Evolutionary conservation across 1,140 invertebrate genomes (phyloP), one percentile per base, ranked within the genome.

Genomic region (Lepidotrigona ventralis): DNA sequence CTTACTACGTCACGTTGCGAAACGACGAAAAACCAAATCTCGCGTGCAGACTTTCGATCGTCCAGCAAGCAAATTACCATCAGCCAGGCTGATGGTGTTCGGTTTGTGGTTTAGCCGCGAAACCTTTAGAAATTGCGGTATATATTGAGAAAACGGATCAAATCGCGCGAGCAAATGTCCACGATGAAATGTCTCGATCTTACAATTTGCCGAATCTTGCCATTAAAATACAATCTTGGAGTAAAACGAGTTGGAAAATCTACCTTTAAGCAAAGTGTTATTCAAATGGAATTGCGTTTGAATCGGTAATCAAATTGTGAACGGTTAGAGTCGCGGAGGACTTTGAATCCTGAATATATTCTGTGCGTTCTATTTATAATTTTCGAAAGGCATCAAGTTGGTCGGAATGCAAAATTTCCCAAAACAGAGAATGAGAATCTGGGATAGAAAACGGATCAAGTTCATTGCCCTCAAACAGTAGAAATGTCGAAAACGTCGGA

Each of bases 11-110:
- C 56, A 11, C 68, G 69, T 75, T 76, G 54, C 29, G 77, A 81
- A 85, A 87, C 60, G 64, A n/a, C n/a, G 64, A 58, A 85, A 79
- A 81, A 85, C 21, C 51, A 75, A 74, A 66, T 63, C 51, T 33
- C 23, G 8, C 39, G 60, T 46, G 33, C 29, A 26, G 56, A 72
- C 51, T 77, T 54, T 78, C 82, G 54, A 86, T 86, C 63, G 72
- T 66, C 60, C 5, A 46, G 56, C 21, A 78, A 56, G 79, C 72
- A 33, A 64, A 86, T 80, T 76, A 73, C 74, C 51, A 54, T 66
- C 56, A 46, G 54, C 26, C 21, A 39, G 17, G 66, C 69, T 83
- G 39, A 46, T 46, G 6, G 39, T 46, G 79, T 80, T 83, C 63
- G 64, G 39, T 73, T 72, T 69, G 66, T 29, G 75, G 60, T 63